Evolutionary conservation across 1,140 invertebrate species (phyloP).

Genomic region (Trigoniulus corallinus): DNA sequence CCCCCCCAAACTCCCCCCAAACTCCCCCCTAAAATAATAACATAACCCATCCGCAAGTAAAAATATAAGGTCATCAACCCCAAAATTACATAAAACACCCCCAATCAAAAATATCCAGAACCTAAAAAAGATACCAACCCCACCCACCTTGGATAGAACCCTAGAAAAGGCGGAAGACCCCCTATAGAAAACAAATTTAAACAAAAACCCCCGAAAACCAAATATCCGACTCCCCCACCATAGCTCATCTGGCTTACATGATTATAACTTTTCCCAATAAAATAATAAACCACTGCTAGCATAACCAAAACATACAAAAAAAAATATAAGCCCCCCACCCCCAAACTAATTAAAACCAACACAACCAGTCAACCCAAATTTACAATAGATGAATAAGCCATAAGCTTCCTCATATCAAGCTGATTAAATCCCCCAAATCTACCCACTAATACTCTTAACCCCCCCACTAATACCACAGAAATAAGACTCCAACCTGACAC

Average conservation of each 20-base stretch:
- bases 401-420: background rate
- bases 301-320: background rate
- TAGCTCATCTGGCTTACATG: background rate
- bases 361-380: background rate
- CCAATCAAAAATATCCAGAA: slow-evolving; percentile 31
- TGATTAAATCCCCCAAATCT: background rate
- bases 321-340: background rate
- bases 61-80: slow-evolving; percentile 34
- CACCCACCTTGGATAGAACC: background rate
- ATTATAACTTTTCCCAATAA: background rate
- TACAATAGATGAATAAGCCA: background rate
- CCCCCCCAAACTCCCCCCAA: background rate
- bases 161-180: background rate
- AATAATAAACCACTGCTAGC: background rate
- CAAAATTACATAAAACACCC: slow-evolving; percentile 32
- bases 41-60: background rate
- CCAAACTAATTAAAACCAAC: background rate
- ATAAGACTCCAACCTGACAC: background rate
- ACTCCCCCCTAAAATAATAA: background rate
- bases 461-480: background rate
- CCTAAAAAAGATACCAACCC: slow-evolving; percentile 24
- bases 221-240: background rate
- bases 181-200: background rate
- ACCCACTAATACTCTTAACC: background rate
- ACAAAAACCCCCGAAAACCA: background rate